Evolutionary conservation across 1,140 invertebrate species (phyloP).

Genomic region (Hylaeus volcanicus): DNA sequence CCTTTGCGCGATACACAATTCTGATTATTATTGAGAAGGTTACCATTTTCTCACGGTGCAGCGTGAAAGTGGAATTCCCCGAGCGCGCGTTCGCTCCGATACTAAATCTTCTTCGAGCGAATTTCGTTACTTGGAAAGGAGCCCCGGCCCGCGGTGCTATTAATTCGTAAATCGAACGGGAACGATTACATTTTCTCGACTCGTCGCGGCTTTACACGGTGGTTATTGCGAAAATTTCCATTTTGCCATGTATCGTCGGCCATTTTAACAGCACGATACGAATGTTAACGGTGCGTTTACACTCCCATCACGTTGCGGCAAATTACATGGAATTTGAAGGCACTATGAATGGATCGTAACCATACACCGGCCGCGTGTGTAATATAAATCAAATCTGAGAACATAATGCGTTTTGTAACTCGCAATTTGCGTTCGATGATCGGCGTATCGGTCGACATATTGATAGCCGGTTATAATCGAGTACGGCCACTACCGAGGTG

Average conservation of each 20-base stretch:
- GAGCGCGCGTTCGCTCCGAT: no score
- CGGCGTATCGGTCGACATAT: not conserved
- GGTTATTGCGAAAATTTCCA: not conserved
- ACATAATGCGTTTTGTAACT: constrained; percentile 6
- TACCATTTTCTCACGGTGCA: constrained; percentile 2
- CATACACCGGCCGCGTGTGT: constrained; percentile 7
- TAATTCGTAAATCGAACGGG: not conserved
- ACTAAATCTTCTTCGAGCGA: not conserved
- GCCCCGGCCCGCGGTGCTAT: not conserved
- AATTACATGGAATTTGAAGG: constrained; percentile 34
- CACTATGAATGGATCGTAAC: constrained; percentile 25
- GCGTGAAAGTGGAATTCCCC: constrained; percentile 20
- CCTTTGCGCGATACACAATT: not conserved
- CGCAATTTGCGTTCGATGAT: constrained; percentile 19
- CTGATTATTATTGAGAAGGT: not conserved
- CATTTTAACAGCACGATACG: constrained; percentile 15
- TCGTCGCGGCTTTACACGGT: not conserved
- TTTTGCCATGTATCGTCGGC: not conserved
- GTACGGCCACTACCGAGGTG: no score
- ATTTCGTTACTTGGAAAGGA: not conserved
- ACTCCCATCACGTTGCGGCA: constrained; percentile 30
- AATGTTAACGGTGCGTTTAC: constrained; percentile 34
- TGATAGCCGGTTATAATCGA: no score
- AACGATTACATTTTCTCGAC: not conserved
- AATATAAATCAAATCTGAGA: constrained; percentile 25